These are phyloP conservation scores for Orius laevigatus DNA, from an alignment of 1,140 invertebrate species.

Conservation along the genomic window DNA sequence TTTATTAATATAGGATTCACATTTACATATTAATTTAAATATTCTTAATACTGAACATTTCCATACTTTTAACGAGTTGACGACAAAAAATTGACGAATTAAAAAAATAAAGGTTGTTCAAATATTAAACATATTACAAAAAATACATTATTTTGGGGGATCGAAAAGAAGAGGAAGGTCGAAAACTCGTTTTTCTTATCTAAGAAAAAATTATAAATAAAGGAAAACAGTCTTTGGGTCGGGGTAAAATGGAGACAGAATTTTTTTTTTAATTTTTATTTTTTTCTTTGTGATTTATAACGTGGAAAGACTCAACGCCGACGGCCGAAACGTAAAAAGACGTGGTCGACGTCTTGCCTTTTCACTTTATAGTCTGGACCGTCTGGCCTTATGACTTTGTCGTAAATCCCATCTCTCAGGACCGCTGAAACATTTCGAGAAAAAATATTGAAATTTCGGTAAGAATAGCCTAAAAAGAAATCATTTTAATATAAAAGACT, in stretches of 20 bases:
- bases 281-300: too few species aligned
- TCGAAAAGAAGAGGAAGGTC: too few species aligned
- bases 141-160: too few species aligned
- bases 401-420: conserved; percentile 12
- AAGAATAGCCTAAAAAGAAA: too few species aligned
- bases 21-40: conserved; percentile 6
- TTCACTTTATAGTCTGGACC: conserved; percentile 31
- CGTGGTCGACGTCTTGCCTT: conserved; percentile 63
- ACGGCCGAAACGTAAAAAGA: conserved; percentile 61
- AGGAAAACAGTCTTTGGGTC: too few species aligned
- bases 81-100: conserved; percentile 6
- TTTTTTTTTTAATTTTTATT: too few species aligned
- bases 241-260: too few species aligned
- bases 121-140: too few species aligned
- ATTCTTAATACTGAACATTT: conserved; percentile 7
- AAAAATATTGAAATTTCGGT: not conserved
- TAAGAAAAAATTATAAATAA: too few species aligned
- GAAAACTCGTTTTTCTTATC: too few species aligned
- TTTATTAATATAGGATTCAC: conserved; percentile 15
- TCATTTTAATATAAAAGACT: too few species aligned
- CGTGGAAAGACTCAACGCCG: conserved; percentile 30
- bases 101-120: conserved; percentile 5
- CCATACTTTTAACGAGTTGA: not conserved
- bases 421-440: conserved; percentile 13
- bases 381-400: conserved; percentile 30